These are phyloP conservation scores for Pecten maximus DNA, from an alignment of 2,888 invertebrate genomes.

Conservation along the genomic window DNA sequence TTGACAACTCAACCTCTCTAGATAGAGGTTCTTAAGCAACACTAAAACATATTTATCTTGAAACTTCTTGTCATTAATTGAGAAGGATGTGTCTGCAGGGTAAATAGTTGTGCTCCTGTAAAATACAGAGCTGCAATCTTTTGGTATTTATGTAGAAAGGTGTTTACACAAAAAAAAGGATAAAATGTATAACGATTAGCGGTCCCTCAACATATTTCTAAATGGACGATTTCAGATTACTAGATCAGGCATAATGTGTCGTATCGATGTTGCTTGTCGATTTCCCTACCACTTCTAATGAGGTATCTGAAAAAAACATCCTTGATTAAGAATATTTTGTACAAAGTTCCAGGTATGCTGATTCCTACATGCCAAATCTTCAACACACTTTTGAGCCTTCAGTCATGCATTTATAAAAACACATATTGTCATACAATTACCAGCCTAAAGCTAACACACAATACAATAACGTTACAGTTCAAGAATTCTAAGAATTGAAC, in stretches of 20 bases:
- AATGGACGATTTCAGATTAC: too few species aligned
- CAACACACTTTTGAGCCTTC: too few species aligned
- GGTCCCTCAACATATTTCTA: not conserved
- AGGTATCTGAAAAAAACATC: not conserved
- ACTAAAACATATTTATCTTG: slow-evolving; percentile 25
- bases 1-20: not conserved
- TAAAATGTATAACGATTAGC: not conserved
- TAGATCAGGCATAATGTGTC: too few species aligned
- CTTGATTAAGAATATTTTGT: too few species aligned
- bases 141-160: not conserved
- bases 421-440: too few species aligned
- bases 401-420: too few species aligned
- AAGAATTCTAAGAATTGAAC: too few species aligned
- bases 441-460: too few species aligned
- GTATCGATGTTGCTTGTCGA: too few species aligned
- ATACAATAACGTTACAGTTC: too few species aligned
- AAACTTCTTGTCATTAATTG: slow-evolving; percentile 18
- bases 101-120: slow-evolving; percentile 8
- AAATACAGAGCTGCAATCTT: not conserved
- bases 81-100: slow-evolving; percentile 13
- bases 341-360: too few species aligned
- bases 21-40: not conserved
- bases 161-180: not conserved
- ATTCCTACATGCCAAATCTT: too few species aligned
- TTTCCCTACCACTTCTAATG: not conserved